Evolutionary conservation across 1,140 invertebrate genomes (phyloP).

Genomic region (Myzus persicae): DNA sequence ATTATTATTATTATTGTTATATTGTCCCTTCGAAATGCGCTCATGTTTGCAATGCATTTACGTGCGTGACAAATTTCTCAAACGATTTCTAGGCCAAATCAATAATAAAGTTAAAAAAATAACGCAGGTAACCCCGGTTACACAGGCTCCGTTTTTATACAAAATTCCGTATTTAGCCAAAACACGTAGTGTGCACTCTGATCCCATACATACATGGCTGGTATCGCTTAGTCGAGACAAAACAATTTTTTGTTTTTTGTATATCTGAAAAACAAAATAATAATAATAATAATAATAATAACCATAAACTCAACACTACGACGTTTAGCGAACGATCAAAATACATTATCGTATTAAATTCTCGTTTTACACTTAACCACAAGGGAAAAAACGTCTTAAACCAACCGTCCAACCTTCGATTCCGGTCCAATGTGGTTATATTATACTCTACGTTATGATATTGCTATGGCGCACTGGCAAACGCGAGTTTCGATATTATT

Average conservation of each 20-base stretch:
- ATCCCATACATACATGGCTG: background rate
- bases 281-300: background rate
- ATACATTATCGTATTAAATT: constrained; percentile 28
- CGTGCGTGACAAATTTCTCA: constrained; percentile 7
- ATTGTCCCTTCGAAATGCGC: background rate
- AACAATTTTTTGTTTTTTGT: background rate
- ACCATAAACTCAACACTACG: background rate
- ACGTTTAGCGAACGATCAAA: background rate
- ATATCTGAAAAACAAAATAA: background rate
- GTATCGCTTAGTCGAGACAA: background rate
- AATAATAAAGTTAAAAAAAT: background rate
- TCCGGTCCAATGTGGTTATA: constrained; percentile 23
- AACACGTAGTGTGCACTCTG: background rate
- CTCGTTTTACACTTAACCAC: constrained; percentile 26
- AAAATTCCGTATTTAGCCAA: background rate
- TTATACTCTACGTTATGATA: background rate
- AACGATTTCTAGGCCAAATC: constrained; percentile 7
- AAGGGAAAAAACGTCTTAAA: background rate
- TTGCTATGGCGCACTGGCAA: background rate
- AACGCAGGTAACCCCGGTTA: background rate
- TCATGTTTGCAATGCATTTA: background rate
- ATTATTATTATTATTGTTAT: background rate
- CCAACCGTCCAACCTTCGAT: background rate
- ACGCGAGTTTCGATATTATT: background rate
- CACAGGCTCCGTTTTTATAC: background rate